Evolutionary conservation across 2,797 vertebrate genomes (phyloP).

Genomic region (Caiman crocodilus): DNA sequence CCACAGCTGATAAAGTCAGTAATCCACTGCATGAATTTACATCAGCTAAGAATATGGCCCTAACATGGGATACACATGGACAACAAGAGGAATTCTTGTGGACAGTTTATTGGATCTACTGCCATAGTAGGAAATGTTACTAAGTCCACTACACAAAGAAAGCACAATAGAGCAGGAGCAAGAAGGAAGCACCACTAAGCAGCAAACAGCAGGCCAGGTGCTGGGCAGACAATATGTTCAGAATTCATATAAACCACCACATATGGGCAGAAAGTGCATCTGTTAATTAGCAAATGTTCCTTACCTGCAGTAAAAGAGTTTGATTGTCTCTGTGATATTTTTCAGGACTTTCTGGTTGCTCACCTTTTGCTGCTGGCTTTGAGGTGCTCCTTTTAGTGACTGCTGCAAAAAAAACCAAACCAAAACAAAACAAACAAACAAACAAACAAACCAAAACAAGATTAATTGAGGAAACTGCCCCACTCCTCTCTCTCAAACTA

Average conservation of each 20-base stretch:
- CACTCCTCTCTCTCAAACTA: neutral
- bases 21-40: neutral
- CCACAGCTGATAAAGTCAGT: neutral
- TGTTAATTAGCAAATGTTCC: neutral
- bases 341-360: conserved; percentile 76
- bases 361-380: conserved; percentile 62
- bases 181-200: neutral
- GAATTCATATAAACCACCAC: neutral
- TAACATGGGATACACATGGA: too few species aligned
- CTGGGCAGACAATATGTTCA: neutral
- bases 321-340: conserved; percentile 85
- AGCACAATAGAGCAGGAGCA: neutral
- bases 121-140: neutral
- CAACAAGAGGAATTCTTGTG: neutral
- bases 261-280: neutral
- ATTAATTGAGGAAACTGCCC: conserved; percentile 1
- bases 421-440: too few species aligned
- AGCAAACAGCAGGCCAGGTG: too few species aligned
- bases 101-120: neutral
- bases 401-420: conserved; percentile 58
- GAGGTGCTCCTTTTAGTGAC: conserved; percentile 73
- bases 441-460: too few species aligned
- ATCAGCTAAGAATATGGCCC: neutral
- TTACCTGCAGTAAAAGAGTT: conserved; percentile 90
- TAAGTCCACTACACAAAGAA: neutral